Evolutionary conservation across 1,140 invertebrate species (phyloP), one percentile per base, ranked within the genome.

Genomic region (Drosophila tropicalis): DNA sequence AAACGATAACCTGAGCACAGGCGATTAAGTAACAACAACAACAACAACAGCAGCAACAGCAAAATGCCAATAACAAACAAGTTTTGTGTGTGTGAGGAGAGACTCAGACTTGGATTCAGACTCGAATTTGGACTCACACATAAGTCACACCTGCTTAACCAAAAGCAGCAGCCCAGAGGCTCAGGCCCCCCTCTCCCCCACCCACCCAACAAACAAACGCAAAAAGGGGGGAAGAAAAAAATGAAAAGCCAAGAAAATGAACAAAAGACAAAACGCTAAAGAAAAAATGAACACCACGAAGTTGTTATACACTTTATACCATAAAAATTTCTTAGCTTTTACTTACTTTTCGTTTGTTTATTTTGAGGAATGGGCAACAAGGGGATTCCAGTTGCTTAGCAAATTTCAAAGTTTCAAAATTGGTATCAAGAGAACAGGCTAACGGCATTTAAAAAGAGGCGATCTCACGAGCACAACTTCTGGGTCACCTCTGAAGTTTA

Each of bases 21-120:
- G 57, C 84, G 83, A 87, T 89, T 87, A 89, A 80, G 76, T 89
- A 87, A 78, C 70, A 73, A 68, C 66, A 85, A 75, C 62, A 73
- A 72, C 62, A 69, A 65, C 60, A 68, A 54, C 79, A 72, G 40
- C 57, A 51, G 5, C 29, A 29, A 29, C 5, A 58, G 44, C 36
- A 60, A 40, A 29, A 71, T 54, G 57, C 15, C 39, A 64, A 63
- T 36, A 65, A 56, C 84, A 89, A 87, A 89, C 83, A 89, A 83
- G 83, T 83, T 82, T 72, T 51, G 44, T 51, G 65, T 84, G 17
- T 84, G 17, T 15, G 25, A 40, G 47, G 25, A n/a, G 7, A 10
- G 12, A 22, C 32, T 36, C 17, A 54, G 29, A 34, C 62, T 39
- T 36, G 13, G 32, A 55, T 44, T 22, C 64, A 41, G 25, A 54